Base-by-base conservation (phyloP, 2,797 vertebrate genomes). In the Helarctos malayanus region DNA sequence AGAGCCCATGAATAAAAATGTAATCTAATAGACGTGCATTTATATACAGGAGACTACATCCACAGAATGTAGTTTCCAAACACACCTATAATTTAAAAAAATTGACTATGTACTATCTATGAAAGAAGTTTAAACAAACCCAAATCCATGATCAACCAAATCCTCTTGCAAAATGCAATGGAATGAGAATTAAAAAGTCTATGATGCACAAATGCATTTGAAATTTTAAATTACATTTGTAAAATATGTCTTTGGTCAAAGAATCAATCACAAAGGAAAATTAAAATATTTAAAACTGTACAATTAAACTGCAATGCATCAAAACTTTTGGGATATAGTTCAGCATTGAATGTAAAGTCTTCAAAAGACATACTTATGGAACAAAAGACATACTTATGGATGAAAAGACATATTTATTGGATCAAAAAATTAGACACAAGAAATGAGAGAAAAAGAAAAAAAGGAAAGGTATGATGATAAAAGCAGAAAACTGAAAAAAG, bases 201-300 rank as follows among this genome's bases (percentile, higher is more conserved):
- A 79, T 45, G n/a, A 86, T 52, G 12, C 2, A 80, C 29, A 35
- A 89, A 79, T 71, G 79, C 3, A 95, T 83, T 49, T 45, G 12
- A 54, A 88, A 82, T 65, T 71, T 87, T 63, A 69, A 88, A 83
- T 79, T 56, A 82, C 14, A 73, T 38, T 56, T 87, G 13, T 65
- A 84, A 95, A 95, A 84, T 73, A 79, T 47, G 49, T 91, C 19
- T 79, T 95, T 69, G 61, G 38, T 71, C 27, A 87, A 94, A 76
- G 45, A 92, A 45, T 35, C 7, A 63, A 79, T 52, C 41, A 73
- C 38, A 35, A 41, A 78, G 23, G 6, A 91, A 88, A 84, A 78
- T 23, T 63, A 71, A 59, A 91, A 57, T 57, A 92, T 27, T 84
- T 84, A 71, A 7, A 91, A 56, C 7, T 84, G n/a, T 41, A 83